Base-by-base conservation (phyloP, 2,797 vertebrate genomes). In the Sebastes trivittatus region DNA sequence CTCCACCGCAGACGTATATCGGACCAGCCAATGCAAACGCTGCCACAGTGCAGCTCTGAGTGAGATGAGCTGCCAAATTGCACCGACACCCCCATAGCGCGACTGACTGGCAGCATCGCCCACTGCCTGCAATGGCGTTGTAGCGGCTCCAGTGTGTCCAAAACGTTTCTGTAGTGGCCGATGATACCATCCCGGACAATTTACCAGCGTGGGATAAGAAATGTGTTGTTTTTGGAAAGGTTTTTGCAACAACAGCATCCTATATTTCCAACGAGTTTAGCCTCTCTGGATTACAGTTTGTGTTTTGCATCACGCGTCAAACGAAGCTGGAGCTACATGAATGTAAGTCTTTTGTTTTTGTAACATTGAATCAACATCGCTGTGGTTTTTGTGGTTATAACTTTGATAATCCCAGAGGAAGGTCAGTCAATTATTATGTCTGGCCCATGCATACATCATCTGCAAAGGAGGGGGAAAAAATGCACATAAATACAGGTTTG, bases 321-420 rank as follows among this genome's bases (percentile, higher is more conserved):
- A 30, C 77, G 66, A 36, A 88, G 78, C 89, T 72, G 79, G 88
- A 92, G 92, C 91, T 38, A 38, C 87, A 71, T 87, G 91, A 79
- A 93, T 91, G 96, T 96, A 95, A 96, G 96, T 96, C 94, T 96
- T 94, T 95, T 96, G 95, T 95, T 96, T 90, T 94, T 95, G 87
- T 85, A 82, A 91, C 89, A 89, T 80, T 75, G 87, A 61, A 82
- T 78, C 88, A 88, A 81, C 90, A 85, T 72, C 87, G 81, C 81
- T 78, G 86, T 85, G 88, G 74, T 80, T 20, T 80, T 65, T 38
- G 62, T 42, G 85, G 71, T 69, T 55, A 46, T 38, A 38, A 46
- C 42, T 89, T 59, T 77, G 9, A 52, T 63, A 30, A 78, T 78
- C 36, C 16, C 5, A 11, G 7, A 29, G 22, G 36, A 59, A 46